These are phyloP conservation scores for Drosophila miranda DNA, from an alignment of 1,140 invertebrate genomes.

Conservation along the genomic window DNA sequence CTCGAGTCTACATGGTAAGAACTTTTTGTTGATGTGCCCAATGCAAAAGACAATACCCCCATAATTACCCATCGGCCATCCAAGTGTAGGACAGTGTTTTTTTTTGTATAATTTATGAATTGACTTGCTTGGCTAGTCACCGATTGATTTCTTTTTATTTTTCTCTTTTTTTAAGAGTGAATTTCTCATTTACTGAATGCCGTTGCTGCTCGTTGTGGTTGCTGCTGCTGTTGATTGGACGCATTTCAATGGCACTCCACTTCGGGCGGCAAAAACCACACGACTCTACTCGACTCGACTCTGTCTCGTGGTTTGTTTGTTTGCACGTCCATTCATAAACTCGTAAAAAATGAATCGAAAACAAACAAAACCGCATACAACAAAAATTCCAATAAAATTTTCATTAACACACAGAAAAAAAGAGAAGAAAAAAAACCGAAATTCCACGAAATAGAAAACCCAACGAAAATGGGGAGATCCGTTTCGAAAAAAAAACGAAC, in stretches of 20 bases:
- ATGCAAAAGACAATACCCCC: no score
- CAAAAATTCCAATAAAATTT: constrained; percentile 66
- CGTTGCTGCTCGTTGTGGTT: constrained; percentile 1
- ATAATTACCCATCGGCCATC: no score
- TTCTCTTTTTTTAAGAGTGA: neutral
- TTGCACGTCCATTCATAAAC: constrained; percentile 70
- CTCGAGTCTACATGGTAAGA: no score
- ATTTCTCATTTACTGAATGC: neutral
- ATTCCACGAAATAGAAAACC: constrained; percentile 35
- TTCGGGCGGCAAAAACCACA: constrained; percentile 12
- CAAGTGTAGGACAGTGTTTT: no score
- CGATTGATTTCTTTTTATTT: constrained; percentile 6
- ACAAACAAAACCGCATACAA: constrained; percentile 52
- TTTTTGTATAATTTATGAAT: neutral
- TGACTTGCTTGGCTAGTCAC: constrained; percentile 12
- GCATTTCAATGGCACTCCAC: constrained; percentile 17
- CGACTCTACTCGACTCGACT: constrained; percentile 9
- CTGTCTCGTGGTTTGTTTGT: constrained; percentile 42
- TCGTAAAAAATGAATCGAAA: constrained; percentile 50
- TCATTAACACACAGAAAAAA: constrained; percentile 53
- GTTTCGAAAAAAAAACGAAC: constrained; percentile 23
- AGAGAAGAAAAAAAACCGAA: constrained; percentile 15
- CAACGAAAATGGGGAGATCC: constrained; percentile 22
- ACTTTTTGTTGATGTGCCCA: no score
- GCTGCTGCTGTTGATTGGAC: constrained; percentile 22